Evolutionary conservation across 2,888 invertebrate genomes (phyloP), one percentile per base, ranked within the genome.

Genomic region (Podotricha telesiphe): DNA sequence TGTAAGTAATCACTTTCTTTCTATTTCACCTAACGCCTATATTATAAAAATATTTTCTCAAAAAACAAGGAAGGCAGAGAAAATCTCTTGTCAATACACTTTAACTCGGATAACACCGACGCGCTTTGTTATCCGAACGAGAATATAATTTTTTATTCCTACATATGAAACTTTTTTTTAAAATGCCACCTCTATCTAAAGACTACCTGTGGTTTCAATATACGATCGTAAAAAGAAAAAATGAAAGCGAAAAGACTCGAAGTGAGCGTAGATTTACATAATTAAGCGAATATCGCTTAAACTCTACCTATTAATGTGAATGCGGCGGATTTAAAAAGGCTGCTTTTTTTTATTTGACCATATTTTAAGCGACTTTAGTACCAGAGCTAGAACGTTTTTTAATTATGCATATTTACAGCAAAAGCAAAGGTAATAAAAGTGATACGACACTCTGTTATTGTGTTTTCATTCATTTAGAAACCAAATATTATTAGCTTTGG

Each of bases 201-300:
- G 34, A 19, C 34, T 13, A 62, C 37, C 62, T 62, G 48, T 62
- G 62, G 37, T 13, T 11, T 50, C 42, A 65, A 56, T 56, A 53
- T 20, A 56, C 78, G 80, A 79, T 81, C 79, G 79, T 74, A 82
- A 87, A 83, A 86, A 84, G 82, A 86, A 88, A 55, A 86, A 88
- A 80, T 74, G 73, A 71, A 76, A 71, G 69, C 68, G 68, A 71
- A 75, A 73, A 73, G 73, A 70, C 72, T 68, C 69, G 74, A 72
- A 73, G 75, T 74, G 72, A 74, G 75, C 68, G 48, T 59, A 58
- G 64, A 68, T 68, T 68, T 68, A 51, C 68, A 68, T 68, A 68
- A 68, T 68, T 68, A 68, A 58, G 48, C 68, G 56, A 68, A 68
- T 64, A 64, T 59, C 66, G 59, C 59, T 59, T 59, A 59, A 59